phyloP scores from a whole-genome alignment of 2,797 vertebrate genomes.

The Coregonus suidteri region DNA sequence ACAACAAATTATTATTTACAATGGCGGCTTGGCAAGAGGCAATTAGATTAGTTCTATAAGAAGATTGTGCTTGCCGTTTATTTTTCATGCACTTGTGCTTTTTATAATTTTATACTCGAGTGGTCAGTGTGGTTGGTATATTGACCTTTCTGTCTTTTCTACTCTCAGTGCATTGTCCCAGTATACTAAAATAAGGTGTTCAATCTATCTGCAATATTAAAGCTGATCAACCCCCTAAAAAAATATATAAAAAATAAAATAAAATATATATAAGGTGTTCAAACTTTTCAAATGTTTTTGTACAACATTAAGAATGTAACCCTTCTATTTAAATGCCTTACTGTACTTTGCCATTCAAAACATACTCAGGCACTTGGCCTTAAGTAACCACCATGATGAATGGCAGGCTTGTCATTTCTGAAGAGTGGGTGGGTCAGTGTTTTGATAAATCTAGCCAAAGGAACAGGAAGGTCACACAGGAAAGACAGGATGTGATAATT shows the following conservation, averaged over 20 bases:
- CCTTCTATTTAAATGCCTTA: background rate
- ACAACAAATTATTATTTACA: background rate
- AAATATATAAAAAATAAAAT: no score
- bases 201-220: background rate
- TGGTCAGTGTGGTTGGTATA: background rate
- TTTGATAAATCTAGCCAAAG: constrained; percentile 45
- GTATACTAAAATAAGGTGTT: background rate
- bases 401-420: constrained; percentile 24
- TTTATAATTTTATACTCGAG: background rate
- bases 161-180: background rate
- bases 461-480: constrained; percentile 39
- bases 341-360: constrained; percentile 1
- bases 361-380: background rate
- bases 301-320: background rate
- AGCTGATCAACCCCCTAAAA: no score
- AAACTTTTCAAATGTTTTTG: background rate
- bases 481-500: constrained; percentile 42
- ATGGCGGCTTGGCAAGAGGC: background rate
- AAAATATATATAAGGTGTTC: background rate
- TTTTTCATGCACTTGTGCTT: background rate
- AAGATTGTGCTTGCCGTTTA: background rate
- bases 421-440: constrained; percentile 23
- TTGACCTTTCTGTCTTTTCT: background rate
- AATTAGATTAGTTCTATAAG: background rate
- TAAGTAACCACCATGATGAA: constrained; percentile 12